Evolutionary conservation across 2,888 invertebrate species (phyloP), one percentile per base, ranked within the genome.

Genomic region (Coelopa pilipes): DNA sequence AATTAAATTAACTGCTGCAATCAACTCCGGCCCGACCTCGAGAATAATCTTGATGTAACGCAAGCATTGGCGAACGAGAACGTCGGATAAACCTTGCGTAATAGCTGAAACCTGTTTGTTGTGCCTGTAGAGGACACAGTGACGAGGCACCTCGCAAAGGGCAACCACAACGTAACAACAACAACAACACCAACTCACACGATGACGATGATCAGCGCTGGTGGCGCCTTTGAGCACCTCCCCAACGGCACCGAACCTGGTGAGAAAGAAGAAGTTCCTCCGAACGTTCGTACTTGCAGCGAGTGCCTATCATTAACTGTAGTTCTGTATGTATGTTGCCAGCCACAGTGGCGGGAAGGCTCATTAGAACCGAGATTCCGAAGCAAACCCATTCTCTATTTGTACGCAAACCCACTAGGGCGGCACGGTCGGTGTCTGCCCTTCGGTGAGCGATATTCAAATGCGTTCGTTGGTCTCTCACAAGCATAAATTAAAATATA

Each of bases 161-260:
- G 34, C 34, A 34, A 34, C 34, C 34, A 34, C 34, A 34, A 34
- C 34, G 7, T 7, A 34, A 7, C 34, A 34, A 7, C 34, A 34
- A 7, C 34, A 34, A 34, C 34, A 34, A 34, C 34, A 34, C 2
- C 34, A 34, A 34, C 24, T n/a, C n/a, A 63, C 24, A 45, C 17
- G 46, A 65, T 65, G 65, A 65, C 65, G 46, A 34, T 65, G 65
- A 46, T 65, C 17, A 65, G 65, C 46, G 46, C 45, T 63, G 63
- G 45, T 15, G 65, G 65, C 47, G 65, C 46, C 65, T 15, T 65
- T 45, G 46, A 65, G 17, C n/a, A 45, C 46, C 45, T 46, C 19
- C 63, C 46, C 2, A 63, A 65, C 46, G 63, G 46, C 45, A 45
- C 10, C 15, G 11, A 17, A 12, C 24, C 17, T 11, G 65, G 65